phyloP scores from a whole-genome alignment of 2,888 invertebrate species.

The Cecidostiba fungosa region DNA sequence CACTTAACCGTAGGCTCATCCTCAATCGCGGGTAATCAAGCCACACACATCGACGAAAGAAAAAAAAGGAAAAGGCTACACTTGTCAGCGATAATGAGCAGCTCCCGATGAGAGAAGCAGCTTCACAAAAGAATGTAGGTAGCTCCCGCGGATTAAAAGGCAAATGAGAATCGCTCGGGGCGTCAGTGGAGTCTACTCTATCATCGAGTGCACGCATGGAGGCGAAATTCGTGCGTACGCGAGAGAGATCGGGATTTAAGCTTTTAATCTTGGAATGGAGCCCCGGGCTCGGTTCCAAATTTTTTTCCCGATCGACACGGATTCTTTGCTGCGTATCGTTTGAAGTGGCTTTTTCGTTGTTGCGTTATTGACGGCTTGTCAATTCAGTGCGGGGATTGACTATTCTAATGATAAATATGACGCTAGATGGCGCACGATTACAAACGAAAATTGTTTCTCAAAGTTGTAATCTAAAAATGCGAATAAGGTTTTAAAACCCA shows the following conservation, averaged over 20 bases:
- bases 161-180: slow-evolving; percentile 74
- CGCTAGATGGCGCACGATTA: too few species aligned
- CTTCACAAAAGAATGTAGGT: slow-evolving; percentile 3
- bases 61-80: background rate
- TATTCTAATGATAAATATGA: too few species aligned
- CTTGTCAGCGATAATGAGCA: background rate
- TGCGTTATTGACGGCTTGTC: background rate
- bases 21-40: background rate
- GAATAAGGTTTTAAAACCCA: too few species aligned
- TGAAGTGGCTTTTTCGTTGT: background rate
- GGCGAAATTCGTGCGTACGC: background rate
- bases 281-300: slow-evolving; percentile 50
- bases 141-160: slow-evolving; percentile 63
- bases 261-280: slow-evolving; percentile 60
- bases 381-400: too few species aligned
- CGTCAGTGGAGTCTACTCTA: slow-evolving; percentile 48
- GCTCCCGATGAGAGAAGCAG: background rate
- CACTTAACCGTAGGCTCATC: background rate
- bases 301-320: slow-evolving; percentile 20
- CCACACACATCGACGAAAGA: background rate
- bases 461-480: too few species aligned
- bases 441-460: too few species aligned
- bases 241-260: slow-evolving; percentile 38
- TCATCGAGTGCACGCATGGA: slow-evolving; percentile 11
- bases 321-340: background rate